Percentiles rank a stretch among this genome's conserved stretches.
These are phyloP conservation scores for Orgyia antiqua DNA, from an alignment of 2,888 invertebrate species.

Conservation along the genomic window DNA sequence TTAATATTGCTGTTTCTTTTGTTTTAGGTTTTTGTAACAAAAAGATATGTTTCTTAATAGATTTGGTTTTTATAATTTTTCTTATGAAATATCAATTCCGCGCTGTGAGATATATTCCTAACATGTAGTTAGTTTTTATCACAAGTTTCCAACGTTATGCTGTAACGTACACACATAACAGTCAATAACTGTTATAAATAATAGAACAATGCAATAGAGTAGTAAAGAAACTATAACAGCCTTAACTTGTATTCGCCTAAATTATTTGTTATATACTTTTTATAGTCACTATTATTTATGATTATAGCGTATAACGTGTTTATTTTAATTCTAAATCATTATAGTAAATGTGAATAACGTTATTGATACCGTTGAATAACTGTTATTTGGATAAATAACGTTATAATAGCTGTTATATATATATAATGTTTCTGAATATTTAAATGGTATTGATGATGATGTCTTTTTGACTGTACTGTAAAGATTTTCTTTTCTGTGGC, in stretches of 20 bases:
- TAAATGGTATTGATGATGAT: constrained; percentile 7
- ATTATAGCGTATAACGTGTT: constrained; percentile 45
- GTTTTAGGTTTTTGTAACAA: too few relatives aligned
- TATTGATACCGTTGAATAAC: constrained; percentile 14
- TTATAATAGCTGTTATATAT: constrained; percentile 16
- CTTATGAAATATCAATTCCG: constrained; percentile 23
- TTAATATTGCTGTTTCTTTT: too few relatives aligned
- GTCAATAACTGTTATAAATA: constrained; percentile 10
- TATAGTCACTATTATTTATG: constrained; percentile 44
- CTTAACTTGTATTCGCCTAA: constrained; percentile 27
- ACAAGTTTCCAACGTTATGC: constrained; percentile 22
- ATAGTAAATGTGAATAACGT: constrained; percentile 15
- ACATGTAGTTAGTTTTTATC: constrained; percentile 18
- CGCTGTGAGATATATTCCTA: constrained; percentile 25
- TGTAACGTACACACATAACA: constrained; percentile 14
- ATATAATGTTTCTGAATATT: constrained; percentile 13
- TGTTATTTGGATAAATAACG: constrained; percentile 11
- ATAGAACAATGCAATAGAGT: constrained; percentile 22
- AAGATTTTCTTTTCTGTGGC: constrained; percentile 33
- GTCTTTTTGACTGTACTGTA: constrained; percentile 19
- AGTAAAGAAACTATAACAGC: constrained; percentile 13
- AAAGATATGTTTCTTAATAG: too few relatives aligned
- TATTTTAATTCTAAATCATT: constrained; percentile 28
- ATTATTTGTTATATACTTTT: constrained; percentile 33
- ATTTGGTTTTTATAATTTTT: too few relatives aligned